These are phyloP conservation scores for Ornithorhynchus anatinus DNA, from an alignment of 2,113 vertebrate species.

Conservation along the genomic window DNA sequence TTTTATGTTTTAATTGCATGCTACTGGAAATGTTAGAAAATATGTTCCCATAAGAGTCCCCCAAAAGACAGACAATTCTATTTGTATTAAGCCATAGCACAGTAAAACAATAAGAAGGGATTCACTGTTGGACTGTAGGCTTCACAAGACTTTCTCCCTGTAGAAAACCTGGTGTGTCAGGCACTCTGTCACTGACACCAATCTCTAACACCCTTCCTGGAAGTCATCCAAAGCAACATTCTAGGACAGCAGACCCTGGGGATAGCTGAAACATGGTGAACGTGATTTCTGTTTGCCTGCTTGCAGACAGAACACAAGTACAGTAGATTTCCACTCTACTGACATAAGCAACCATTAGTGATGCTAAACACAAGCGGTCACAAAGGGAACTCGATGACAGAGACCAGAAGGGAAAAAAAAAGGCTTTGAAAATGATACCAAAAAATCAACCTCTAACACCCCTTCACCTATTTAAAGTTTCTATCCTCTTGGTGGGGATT, in stretches of 20 bases:
- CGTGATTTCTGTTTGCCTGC: not conserved
- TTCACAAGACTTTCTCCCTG: not conserved
- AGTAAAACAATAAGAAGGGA: not conserved
- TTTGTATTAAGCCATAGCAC: not conserved
- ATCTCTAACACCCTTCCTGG: not conserved
- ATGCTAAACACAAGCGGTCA: not conserved
- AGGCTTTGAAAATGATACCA: not conserved
- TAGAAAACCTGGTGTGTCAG: not conserved
- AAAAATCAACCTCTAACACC: not conserved
- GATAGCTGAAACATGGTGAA: not conserved
- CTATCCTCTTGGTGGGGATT: not conserved
- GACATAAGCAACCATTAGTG: not conserved
- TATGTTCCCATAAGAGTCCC: not conserved
- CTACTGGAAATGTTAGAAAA: not conserved
- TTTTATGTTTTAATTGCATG: not conserved
- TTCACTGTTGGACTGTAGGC: not conserved
- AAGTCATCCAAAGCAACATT: not conserved
- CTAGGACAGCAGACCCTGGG: not conserved
- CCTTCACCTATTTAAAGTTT: not conserved
- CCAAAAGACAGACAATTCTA: not conserved
- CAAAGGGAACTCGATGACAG: not conserved
- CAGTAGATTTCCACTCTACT: not conserved
- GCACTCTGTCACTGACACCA: no score
- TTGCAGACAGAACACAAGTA: no score
- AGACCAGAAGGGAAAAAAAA: fast-evolving